Evolutionary conservation across 2,888 invertebrate species (phyloP).

Genomic region (Neria commutata): DNA sequence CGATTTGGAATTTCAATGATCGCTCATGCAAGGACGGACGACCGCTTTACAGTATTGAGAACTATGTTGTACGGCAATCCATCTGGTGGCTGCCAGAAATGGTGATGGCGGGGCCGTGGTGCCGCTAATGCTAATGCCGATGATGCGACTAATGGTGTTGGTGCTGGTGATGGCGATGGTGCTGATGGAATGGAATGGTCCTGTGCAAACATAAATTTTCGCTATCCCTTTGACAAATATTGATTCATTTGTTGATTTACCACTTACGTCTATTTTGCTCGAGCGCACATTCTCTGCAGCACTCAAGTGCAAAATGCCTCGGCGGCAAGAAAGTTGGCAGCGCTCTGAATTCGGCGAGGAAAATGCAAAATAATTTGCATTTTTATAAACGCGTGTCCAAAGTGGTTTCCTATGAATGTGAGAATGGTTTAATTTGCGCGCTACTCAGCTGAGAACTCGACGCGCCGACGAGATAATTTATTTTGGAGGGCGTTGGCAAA

Average conservation of each 20-base stretch:
- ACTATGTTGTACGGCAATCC: too few relatives aligned
- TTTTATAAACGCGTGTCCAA: neutral
- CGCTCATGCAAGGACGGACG: neutral
- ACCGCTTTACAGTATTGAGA: neutral
- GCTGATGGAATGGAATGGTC: constrained; percentile 10
- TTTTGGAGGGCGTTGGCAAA: neutral
- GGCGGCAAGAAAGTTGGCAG: too few relatives aligned
- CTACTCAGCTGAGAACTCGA: too few relatives aligned
- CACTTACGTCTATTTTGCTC: constrained; percentile 22
- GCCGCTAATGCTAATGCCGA: too few relatives aligned
- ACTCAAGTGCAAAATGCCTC: neutral
- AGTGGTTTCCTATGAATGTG: neutral
- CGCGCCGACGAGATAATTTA: neutral
- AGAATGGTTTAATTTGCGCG: constrained; percentile 6
- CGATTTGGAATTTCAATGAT: constrained; percentile 31
- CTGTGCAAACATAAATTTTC: constrained; percentile 14
- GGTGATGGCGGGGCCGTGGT: too few relatives aligned
- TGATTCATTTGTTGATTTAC: constrained; percentile 29
- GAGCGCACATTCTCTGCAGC: neutral
- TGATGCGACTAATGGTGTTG: neutral
- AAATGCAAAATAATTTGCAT: neutral
- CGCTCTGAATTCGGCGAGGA: neutral
- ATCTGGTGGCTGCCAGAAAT: constrained; percentile 1
- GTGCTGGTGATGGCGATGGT: neutral
- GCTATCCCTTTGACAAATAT: constrained; percentile 25